Conservation (phyloP, 2,888 invertebrate genomes). For the Diarsia dahlii region DNA sequence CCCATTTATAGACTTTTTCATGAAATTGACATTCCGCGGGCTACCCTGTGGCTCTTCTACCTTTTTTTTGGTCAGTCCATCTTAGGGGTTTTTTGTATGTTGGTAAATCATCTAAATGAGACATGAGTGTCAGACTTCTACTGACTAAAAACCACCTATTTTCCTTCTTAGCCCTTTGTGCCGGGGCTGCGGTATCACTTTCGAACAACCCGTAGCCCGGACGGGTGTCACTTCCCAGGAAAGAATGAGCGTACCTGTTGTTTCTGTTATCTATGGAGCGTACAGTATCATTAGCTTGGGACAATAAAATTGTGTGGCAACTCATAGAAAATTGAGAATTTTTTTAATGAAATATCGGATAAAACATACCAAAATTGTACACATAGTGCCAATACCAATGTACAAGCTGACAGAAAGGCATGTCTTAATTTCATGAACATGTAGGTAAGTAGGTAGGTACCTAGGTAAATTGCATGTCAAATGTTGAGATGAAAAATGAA, state of each 20-base stretch:
- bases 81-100: too few relatives aligned
- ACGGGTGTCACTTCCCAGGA: neutral
- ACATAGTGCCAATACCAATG: neutral
- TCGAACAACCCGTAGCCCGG: too few relatives aligned
- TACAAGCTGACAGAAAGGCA: neutral
- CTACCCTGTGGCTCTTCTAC: neutral
- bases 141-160: too few relatives aligned
- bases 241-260: neutral
- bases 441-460: too few relatives aligned
- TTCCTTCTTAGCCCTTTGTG: too few relatives aligned
- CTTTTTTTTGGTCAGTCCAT: neutral
- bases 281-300: too few relatives aligned
- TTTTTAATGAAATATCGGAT: neutral
- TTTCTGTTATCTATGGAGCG: too few relatives aligned
- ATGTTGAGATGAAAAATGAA: neutral
- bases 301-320: neutral
- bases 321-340: neutral
- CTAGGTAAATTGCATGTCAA: neutral
- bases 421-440: neutral
- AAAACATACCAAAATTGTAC: neutral
- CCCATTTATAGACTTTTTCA: neutral
- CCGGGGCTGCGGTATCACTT: too few relatives aligned
- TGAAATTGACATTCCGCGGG: neutral
- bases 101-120: too few relatives aligned
- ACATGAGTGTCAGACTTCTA: too few relatives aligned